These are phyloP conservation scores for Barypeithes pellucidus DNA, from an alignment of 2,888 invertebrate genomes.

Conservation along the genomic window DNA sequence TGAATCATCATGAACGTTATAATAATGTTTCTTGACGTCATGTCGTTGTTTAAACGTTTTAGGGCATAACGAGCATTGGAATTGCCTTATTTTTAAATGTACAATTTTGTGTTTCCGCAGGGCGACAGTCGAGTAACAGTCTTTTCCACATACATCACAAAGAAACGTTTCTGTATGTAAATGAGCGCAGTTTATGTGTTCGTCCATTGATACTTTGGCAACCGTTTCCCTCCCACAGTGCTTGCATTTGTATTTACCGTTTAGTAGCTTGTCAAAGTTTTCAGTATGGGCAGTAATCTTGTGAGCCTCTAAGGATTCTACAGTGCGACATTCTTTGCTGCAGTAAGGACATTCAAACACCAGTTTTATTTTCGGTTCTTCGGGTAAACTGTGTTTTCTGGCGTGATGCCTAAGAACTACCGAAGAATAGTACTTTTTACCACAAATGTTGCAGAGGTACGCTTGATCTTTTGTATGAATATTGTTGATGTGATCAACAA, in stretches of 20 bases:
- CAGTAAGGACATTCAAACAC: slow-evolving; percentile 41
- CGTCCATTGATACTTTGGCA: slow-evolving; percentile 46
- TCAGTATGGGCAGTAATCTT: slow-evolving; percentile 37
- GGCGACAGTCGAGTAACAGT: slow-evolving; percentile 72
- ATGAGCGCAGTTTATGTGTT: slow-evolving; percentile 42
- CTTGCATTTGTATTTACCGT: slow-evolving; percentile 44
- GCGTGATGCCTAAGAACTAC: slow-evolving; percentile 57
- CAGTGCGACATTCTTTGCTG: slow-evolving; percentile 32
- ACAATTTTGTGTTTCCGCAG: slow-evolving; percentile 69
- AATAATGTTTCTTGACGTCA: slow-evolving; percentile 59
- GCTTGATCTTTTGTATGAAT: slow-evolving; percentile 52
- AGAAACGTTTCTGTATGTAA: slow-evolving; percentile 22
- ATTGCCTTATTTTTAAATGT: slow-evolving; percentile 40
- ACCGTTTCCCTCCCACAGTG: slow-evolving; percentile 47
- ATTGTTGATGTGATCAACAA: slow-evolving; percentile 46
- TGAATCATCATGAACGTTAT: slow-evolving; percentile 5
- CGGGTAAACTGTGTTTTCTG: slow-evolving; percentile 31
- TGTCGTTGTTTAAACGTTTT: slow-evolving; percentile 50
- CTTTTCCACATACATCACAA: slow-evolving; percentile 66
- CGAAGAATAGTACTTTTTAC: slow-evolving; percentile 64
- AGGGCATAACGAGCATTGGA: slow-evolving; percentile 50
- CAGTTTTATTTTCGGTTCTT: slow-evolving; percentile 30
- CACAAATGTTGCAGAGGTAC: slow-evolving; percentile 65
- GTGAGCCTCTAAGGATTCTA: slow-evolving; percentile 42
- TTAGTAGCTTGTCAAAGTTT: slow-evolving; percentile 41